Percentiles rank a stretch among this genome's conserved stretches.
Evolutionary conservation across 30 jellyfish, hydroid and myxozoan species (phyloP).

Genomic region (Turritopsis dohrnii): DNA sequence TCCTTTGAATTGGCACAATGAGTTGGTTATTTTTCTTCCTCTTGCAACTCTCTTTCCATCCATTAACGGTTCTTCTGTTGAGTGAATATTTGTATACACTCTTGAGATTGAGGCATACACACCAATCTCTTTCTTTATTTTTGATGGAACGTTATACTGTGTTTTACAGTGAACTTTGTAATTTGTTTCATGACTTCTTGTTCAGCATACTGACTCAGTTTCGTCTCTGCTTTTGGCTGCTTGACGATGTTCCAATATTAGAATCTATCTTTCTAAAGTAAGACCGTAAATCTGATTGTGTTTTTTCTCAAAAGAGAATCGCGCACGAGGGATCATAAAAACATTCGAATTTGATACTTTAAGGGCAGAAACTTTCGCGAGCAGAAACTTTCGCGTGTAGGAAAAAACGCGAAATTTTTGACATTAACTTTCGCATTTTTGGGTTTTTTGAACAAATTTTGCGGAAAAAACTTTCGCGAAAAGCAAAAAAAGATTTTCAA

Average conservation of each 20-base stretch:
- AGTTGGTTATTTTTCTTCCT: neutral
- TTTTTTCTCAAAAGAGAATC: neutral
- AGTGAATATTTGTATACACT: constrained; percentile 4
- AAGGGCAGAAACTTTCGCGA: no score
- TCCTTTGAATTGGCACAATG: neutral
- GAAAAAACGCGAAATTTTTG: no score
- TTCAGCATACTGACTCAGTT: neutral
- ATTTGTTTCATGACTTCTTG: neutral
- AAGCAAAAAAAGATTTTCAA: no score
- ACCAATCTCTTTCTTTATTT: constrained; percentile 8
- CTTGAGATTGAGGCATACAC: constrained; percentile 2
- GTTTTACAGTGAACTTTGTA: neutral
- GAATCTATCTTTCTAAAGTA: neutral
- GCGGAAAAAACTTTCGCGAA: no score
- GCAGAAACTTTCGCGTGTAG: no score
- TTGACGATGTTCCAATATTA: neutral
- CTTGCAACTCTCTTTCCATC: constrained; percentile 2
- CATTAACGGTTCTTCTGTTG: constrained; percentile 3
- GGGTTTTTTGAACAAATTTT: no score
- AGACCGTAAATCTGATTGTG: neutral
- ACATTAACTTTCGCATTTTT: no score
- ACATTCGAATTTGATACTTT: constrained; percentile 5
- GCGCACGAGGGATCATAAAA: no score
- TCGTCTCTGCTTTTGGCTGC: neutral
- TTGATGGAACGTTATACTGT: constrained; percentile 7